phyloP scores from a whole-genome alignment of 1,140 invertebrate species.

The Meloidogyne floridensis region DNA sequence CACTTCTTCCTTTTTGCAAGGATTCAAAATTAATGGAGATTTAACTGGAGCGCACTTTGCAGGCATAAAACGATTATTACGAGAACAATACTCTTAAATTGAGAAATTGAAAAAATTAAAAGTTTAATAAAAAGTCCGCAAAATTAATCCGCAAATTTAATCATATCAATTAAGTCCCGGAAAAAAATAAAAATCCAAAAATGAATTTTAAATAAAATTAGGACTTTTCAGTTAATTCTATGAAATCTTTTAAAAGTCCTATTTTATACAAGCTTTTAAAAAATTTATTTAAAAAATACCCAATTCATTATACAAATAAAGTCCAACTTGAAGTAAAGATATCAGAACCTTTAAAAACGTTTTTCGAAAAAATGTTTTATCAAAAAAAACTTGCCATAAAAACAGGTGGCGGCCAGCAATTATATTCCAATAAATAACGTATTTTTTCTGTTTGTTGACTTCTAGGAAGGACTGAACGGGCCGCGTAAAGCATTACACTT shows the following conservation, averaged over 20 bases:
- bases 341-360: slow-evolving; percentile 37
- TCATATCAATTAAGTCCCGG: too few relatives aligned
- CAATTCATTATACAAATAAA: slow-evolving; percentile 51
- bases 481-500: slow-evolving; percentile 50
- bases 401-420: slow-evolving; percentile 51
- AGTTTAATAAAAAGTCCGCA: too few relatives aligned
- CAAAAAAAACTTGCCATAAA: slow-evolving; percentile 31
- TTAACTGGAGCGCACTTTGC: slow-evolving; percentile 42
- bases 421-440: slow-evolving; percentile 53
- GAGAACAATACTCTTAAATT: slow-evolving; percentile 27
- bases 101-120: too few relatives aligned
- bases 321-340: slow-evolving; percentile 47
- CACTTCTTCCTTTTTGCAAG: slow-evolving; percentile 74
- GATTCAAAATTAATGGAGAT: slow-evolving; percentile 60
- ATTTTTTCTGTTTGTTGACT: slow-evolving; percentile 35
- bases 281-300: background rate
- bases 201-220: too few relatives aligned
- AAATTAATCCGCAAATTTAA: too few relatives aligned
- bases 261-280: background rate
- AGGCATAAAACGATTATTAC: slow-evolving; percentile 26
- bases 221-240: too few relatives aligned
- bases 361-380: background rate
- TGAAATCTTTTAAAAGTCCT: too few relatives aligned
- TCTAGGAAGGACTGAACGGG: slow-evolving; percentile 43
- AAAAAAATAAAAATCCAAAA: background rate